Evolutionary conservation across 1,140 invertebrate species (phyloP).

Genomic region (Harlomillsia oculata): DNA sequence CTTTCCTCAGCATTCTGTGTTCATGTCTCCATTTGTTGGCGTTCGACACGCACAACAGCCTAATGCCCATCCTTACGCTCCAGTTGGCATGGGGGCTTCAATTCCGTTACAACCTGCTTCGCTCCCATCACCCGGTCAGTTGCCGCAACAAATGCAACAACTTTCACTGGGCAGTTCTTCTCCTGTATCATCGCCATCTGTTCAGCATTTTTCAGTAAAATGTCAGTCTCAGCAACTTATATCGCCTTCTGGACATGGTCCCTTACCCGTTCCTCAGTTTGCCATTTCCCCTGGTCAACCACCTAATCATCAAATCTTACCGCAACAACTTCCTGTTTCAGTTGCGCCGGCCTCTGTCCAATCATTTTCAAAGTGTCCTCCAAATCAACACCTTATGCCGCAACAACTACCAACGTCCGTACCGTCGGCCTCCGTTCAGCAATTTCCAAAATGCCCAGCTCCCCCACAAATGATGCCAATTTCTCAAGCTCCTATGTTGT

Average conservation of each 20-base stretch:
- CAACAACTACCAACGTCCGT: too few species aligned
- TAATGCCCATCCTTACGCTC: constrained; percentile 6
- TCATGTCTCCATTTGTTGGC: too few species aligned
- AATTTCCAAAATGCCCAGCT: too few species aligned
- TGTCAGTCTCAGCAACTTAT: neutral
- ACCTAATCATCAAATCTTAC: too few species aligned
- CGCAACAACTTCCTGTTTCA: too few species aligned
- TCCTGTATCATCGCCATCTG: constrained; percentile 3
- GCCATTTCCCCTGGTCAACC: neutral
- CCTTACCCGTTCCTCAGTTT: neutral
- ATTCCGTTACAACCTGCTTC: neutral
- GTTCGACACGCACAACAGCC: constrained; percentile 4
- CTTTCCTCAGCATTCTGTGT: too few species aligned
- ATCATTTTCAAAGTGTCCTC: neutral
- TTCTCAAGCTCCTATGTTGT: too few species aligned
- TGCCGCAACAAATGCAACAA: constrained; percentile 11
- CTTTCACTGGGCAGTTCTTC: neutral
- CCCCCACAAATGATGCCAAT: too few species aligned
- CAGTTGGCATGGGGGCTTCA: neutral
- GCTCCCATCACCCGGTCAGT: constrained; percentile 5
- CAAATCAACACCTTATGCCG: neutral
- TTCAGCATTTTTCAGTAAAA: constrained; percentile 4
- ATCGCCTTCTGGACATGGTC: constrained; percentile 13
- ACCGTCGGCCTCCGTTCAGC: too few species aligned
- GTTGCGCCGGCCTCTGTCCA: too few species aligned